phyloP scores from a whole-genome alignment of 37 sponge, comb jelly and placozoan genomes.

The Ianthella basta region DNA sequence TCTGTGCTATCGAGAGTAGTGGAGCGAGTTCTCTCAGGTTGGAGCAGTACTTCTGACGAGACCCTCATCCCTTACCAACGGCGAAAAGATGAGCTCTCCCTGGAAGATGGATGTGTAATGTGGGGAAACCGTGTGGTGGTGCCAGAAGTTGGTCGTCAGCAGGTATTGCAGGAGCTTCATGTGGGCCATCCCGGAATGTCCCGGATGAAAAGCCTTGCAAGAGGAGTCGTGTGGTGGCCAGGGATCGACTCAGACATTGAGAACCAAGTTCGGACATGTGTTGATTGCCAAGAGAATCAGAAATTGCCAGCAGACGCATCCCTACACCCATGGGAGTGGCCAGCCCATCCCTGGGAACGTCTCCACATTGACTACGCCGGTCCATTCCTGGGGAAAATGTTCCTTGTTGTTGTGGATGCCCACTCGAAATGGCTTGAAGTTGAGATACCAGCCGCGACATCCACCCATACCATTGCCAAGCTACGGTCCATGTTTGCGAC shows the following conservation, averaged over 20 bases:
- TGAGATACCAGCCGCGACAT: conserved; percentile 20
- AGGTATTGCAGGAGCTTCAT: conserved; percentile 34
- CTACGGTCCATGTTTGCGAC: conserved; percentile 38
- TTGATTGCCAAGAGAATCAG: conserved; percentile 28
- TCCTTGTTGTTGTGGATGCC: conserved; percentile 44
- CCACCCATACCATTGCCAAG: conserved; percentile 24
- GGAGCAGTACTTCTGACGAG: conserved; percentile 30
- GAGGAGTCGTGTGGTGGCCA: conserved; percentile 46
- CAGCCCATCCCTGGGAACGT: conserved; percentile 50
- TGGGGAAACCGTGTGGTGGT: conserved; percentile 62
- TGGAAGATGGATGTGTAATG: conserved; percentile 42
- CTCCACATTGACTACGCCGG: conserved; percentile 53
- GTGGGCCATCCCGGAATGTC: conserved; percentile 46
- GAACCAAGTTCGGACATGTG: conserved; percentile 36
- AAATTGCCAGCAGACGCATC: conserved; percentile 36
- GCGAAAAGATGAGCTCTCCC: conserved; percentile 39
- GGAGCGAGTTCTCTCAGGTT: conserved; percentile 3
- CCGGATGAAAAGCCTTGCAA: conserved; percentile 60
- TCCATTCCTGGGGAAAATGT: conserved; percentile 31
- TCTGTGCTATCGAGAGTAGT: conserved; percentile 37
- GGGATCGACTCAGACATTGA: conserved; percentile 15
- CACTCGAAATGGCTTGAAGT: conserved; percentile 60
- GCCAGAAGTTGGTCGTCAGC: conserved; percentile 11
- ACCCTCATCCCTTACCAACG: conserved; percentile 17
- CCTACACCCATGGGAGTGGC: conserved; percentile 54